phyloP scores from a whole-genome alignment of 92 coral and sea anemone species.

The Nematostella vectensis region DNA sequence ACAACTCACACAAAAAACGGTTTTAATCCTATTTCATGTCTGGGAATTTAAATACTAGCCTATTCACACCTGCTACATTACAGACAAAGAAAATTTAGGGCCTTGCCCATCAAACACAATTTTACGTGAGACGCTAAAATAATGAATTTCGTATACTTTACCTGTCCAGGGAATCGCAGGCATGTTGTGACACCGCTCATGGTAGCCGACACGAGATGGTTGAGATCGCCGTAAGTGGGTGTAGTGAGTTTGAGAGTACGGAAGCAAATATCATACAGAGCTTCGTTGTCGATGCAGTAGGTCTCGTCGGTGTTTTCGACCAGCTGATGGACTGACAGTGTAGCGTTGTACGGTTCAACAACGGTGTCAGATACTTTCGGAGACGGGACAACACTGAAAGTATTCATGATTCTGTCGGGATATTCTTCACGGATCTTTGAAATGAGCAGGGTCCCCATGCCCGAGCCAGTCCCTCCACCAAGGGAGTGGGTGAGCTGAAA shows the following conservation, averaged over 20 bases:
- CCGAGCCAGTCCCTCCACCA: constrained; percentile 97
- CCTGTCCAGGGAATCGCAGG: constrained; percentile 83
- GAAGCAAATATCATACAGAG: constrained; percentile 89
- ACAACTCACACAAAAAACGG: neutral
- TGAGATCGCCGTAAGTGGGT: constrained; percentile 88
- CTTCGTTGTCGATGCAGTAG: constrained; percentile 87
- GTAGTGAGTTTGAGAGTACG: constrained; percentile 86
- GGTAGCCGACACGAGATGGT: constrained; percentile 85
- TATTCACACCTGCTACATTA: neutral
- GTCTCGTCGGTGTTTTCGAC: constrained; percentile 89
- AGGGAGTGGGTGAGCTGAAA: constrained; percentile 96
- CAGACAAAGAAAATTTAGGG: neutral
- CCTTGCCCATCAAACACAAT: constrained; percentile 3
- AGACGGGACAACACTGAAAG: constrained; percentile 82
- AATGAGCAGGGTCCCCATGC: constrained; percentile 85
- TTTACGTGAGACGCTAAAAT: neutral
- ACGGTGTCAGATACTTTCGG: constrained; percentile 94
- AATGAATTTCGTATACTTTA: neutral
- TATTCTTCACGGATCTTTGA: constrained; percentile 95
- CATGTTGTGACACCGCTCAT: constrained; percentile 91
- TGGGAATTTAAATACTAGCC: neutral
- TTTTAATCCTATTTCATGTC: no score
- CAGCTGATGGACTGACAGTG: constrained; percentile 84
- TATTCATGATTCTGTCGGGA: constrained; percentile 97
- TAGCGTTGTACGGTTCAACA: constrained; percentile 90